phyloP scores from a whole-genome alignment of 2,888 invertebrate species.

The Heterodera filipjevi region DNA sequence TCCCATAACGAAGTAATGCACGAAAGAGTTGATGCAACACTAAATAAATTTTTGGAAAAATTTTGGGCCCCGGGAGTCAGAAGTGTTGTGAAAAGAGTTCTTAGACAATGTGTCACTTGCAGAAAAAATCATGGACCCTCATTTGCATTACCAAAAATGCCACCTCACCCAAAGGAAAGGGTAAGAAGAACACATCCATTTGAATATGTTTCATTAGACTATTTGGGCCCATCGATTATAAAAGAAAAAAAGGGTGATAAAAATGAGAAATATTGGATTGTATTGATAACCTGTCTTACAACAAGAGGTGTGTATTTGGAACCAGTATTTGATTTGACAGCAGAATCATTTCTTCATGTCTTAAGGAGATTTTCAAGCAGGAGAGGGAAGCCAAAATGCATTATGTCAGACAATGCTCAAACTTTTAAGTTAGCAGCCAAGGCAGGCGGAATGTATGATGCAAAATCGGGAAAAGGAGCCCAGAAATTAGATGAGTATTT shows the following conservation, averaged over 20 bases:
- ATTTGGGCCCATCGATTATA: constrained; percentile 65
- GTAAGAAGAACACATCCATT: constrained; percentile 59
- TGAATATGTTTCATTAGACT: constrained; percentile 55
- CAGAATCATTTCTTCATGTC: constrained; percentile 62
- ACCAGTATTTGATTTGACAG: constrained; percentile 56
- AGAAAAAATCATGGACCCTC: constrained; percentile 43
- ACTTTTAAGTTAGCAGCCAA: constrained; percentile 63
- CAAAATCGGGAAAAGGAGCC: too few relatives aligned
- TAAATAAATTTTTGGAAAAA: too few relatives aligned
- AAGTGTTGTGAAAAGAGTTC: too few relatives aligned
- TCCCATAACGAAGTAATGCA: too few relatives aligned
- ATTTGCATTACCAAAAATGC: constrained; percentile 57
- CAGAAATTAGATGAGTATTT: not conserved
- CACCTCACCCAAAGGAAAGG: constrained; percentile 61
- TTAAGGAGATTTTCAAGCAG: constrained; percentile 65
- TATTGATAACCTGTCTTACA: constrained; percentile 66
- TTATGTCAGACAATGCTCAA: constrained; percentile 65
- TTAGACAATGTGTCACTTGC: constrained; percentile 60
- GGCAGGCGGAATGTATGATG: not conserved
- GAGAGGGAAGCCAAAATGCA: constrained; percentile 58
- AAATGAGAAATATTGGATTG: constrained; percentile 58
- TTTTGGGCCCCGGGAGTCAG: too few relatives aligned
- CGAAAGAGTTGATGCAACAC: too few relatives aligned
- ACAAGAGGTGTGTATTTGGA: constrained; percentile 66
- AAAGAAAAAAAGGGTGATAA: constrained; percentile 24